Conservation (phyloP, 2,113 vertebrate species). For the Lucifuga dentata region DNA sequence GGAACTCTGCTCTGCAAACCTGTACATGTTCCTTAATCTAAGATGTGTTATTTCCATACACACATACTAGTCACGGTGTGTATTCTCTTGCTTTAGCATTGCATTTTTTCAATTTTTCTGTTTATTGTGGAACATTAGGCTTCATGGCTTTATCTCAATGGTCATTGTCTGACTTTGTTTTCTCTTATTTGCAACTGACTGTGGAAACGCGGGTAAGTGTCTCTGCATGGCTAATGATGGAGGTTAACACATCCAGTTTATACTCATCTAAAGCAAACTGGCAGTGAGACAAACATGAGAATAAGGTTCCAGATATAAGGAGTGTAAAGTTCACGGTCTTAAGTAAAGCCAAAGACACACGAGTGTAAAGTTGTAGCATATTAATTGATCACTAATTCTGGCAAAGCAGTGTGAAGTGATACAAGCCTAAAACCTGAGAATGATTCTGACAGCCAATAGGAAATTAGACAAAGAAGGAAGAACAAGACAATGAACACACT, state of each 20-base stretch:
- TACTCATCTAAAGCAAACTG: neutral
- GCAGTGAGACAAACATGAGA: neutral
- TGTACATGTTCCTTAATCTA: neutral
- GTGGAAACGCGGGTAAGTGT: slow-evolving; percentile 89
- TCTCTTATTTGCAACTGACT: slow-evolving; percentile 85
- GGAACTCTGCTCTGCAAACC: slow-evolving; percentile 11
- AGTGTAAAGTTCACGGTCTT: neutral
- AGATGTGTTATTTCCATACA: neutral
- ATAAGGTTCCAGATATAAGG: neutral
- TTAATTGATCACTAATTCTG: too few relatives aligned
- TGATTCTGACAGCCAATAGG: neutral
- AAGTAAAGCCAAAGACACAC: too few relatives aligned
- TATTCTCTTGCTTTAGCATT: neutral
- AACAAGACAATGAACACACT: neutral
- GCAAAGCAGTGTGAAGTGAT: too few relatives aligned
- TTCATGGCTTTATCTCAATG: slow-evolving; percentile 20
- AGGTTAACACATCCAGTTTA: neutral
- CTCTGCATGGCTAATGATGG: slow-evolving; percentile 38
- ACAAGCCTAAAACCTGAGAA: neutral
- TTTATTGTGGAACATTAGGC: slow-evolving; percentile 9
- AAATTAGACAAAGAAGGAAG: neutral
- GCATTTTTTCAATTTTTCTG: neutral
- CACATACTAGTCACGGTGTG: neutral
- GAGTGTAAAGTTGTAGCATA: too few relatives aligned
- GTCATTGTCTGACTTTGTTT: slow-evolving; percentile 52